Conservation (phyloP, 1,140 invertebrate genomes). For the Amphibalanus amphitrite region DNA sequence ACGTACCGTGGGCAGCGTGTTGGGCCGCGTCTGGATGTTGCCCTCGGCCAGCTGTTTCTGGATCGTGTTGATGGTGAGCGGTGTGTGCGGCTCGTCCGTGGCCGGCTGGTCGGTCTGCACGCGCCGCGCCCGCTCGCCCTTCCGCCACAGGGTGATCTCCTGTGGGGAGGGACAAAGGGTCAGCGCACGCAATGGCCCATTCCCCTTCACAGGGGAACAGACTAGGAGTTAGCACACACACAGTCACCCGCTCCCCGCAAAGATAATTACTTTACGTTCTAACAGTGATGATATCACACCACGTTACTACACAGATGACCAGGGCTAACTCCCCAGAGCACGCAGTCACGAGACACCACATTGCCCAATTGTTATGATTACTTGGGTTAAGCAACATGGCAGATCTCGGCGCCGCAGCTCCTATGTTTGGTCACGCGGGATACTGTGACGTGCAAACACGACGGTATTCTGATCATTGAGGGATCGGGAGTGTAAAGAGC, state of each 20-base stretch:
- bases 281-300: background rate
- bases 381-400: no score
- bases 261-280: background rate
- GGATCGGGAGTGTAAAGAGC: no score
- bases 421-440: no score
- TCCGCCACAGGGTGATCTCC: conserved; percentile 85
- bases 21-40: background rate
- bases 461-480: no score
- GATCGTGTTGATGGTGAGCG: background rate
- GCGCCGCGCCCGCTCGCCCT: conserved; percentile 45
- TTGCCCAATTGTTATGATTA: no score
- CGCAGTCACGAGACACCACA: no score
- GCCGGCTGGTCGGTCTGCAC: background rate
- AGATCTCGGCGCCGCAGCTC: no score
- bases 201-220: no score
- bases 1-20: background rate
- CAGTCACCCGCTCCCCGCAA: background rate
- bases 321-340: no score
- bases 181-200: background rate
- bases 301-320: no score
- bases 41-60: background rate
- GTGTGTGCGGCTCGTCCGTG: background rate
- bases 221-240: background rate
- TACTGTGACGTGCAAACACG: no score
- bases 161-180: conserved; percentile 20